phyloP scores from a whole-genome alignment of 2,113 vertebrate genomes.

The Otolemur garnettii region DNA sequence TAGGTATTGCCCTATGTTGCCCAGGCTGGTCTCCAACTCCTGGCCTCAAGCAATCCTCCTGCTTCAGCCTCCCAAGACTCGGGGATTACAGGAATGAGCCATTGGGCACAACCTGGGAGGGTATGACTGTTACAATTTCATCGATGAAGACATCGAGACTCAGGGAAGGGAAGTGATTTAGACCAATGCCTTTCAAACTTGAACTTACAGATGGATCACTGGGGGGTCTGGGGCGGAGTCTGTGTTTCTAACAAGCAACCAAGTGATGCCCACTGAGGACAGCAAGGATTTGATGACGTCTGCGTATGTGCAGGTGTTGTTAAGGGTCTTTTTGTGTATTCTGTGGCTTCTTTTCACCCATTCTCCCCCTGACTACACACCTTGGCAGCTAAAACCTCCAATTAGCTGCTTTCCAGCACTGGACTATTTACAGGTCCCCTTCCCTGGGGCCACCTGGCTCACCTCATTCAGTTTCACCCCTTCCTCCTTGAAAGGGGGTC shows the following conservation, averaged over 20 bases:
- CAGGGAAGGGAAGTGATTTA: not conserved
- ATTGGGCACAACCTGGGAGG: too few species aligned
- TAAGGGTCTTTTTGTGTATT: not conserved
- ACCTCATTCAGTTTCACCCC: not conserved
- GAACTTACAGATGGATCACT: accelerated
- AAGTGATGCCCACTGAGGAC: accelerated
- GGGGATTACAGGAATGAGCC: too few species aligned
- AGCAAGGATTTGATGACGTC: not conserved
- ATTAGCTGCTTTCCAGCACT: not conserved
- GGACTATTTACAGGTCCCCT: not conserved
- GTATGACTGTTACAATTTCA: not conserved
- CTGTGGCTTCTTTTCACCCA: not conserved
- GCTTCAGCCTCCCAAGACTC: too few species aligned
- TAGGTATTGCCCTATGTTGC: too few species aligned
- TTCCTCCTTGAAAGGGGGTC: too few species aligned
- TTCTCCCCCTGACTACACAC: not conserved
- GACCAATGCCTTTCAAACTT: not conserved
- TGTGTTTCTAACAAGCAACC: not conserved
- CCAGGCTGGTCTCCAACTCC: too few species aligned
- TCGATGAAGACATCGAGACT: conserved; percentile 48
- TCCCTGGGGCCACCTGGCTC: not conserved
- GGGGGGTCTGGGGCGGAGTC: not conserved
- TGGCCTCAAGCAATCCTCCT: too few species aligned
- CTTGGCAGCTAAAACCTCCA: not conserved
- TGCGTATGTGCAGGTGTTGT: accelerated